These are phyloP conservation scores for Laticauda laticaudata DNA, from an alignment of 2,113 vertebrate species.

Conservation along the genomic window DNA sequence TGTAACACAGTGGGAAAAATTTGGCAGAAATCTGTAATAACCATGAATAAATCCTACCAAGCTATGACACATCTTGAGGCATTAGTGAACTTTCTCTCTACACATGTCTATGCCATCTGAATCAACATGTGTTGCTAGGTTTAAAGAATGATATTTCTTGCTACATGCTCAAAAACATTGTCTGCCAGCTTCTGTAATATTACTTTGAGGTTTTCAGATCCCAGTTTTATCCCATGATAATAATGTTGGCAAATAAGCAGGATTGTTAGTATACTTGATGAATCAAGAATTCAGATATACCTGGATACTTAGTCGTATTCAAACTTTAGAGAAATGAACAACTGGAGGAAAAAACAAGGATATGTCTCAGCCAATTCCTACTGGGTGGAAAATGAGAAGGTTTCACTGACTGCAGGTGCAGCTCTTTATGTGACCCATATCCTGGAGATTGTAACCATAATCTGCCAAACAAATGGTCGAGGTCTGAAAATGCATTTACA, in stretches of 20 bases:
- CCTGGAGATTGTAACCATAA: neutral
- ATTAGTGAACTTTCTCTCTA: neutral
- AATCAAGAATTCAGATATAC: neutral
- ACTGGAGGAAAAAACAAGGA: neutral
- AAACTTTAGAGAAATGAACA: neutral
- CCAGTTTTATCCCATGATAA: neutral
- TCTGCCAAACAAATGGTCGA: neutral
- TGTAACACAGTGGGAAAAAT: neutral
- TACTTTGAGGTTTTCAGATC: neutral
- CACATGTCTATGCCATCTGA: neutral
- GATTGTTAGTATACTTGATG: constrained; percentile 44
- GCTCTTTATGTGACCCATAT: neutral
- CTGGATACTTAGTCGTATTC: neutral
- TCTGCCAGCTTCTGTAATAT: neutral
- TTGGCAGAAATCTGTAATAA: neutral
- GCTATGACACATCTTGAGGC: neutral
- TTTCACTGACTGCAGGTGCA: neutral
- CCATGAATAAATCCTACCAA: neutral
- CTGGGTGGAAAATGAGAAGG: neutral
- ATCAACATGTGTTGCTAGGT: neutral
- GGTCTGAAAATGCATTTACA: neutral
- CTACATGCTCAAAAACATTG: neutral
- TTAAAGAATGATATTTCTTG: neutral
- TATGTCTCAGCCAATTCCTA: neutral
- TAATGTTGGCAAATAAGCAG: neutral